Evolutionary conservation across 1,140 invertebrate genomes (phyloP).

Genomic region (Nephotettix cincticeps): DNA sequence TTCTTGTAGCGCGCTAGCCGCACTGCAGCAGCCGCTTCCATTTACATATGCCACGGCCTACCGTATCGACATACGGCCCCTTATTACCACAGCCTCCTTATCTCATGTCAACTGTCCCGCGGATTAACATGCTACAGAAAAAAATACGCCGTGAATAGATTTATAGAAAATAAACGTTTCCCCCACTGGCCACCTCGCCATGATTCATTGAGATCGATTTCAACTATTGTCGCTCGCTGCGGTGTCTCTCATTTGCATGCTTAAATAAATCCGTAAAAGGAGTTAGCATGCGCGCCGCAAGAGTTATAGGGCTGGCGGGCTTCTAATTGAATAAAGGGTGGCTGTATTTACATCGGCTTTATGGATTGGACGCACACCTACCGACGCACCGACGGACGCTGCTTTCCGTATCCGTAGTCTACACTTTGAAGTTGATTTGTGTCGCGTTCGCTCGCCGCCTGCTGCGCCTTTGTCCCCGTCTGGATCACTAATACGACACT

Average conservation of each 20-base stretch:
- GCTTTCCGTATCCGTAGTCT: too few relatives aligned
- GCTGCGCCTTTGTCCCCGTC: too few relatives aligned
- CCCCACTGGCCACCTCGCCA: background rate
- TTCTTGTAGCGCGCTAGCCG: background rate
- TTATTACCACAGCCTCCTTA: constrained; percentile 25
- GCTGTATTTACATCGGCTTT: background rate
- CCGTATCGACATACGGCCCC: constrained; percentile 19
- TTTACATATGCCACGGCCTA: constrained; percentile 25
- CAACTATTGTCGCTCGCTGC: constrained; percentile 9
- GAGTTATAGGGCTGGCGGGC: background rate
- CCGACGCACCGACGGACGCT: too few relatives aligned
- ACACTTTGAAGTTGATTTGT: too few relatives aligned
- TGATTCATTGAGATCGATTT: constrained; percentile 20
- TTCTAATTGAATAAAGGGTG: constrained; percentile 3
- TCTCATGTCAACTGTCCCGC: constrained; percentile 21
- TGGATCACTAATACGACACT: too few relatives aligned
- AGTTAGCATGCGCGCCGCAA: background rate
- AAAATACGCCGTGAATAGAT: constrained; percentile 18
- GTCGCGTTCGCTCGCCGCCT: too few relatives aligned
- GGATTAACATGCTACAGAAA: constrained; percentile 15
- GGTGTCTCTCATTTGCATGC: background rate
- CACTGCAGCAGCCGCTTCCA: background rate
- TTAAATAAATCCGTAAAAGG: constrained; percentile 7
- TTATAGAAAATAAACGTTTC: constrained; percentile 23
- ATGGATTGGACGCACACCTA: background rate